Conservation (phyloP, 2,888 invertebrate genomes). For the Amphipyra berbera region DNA sequence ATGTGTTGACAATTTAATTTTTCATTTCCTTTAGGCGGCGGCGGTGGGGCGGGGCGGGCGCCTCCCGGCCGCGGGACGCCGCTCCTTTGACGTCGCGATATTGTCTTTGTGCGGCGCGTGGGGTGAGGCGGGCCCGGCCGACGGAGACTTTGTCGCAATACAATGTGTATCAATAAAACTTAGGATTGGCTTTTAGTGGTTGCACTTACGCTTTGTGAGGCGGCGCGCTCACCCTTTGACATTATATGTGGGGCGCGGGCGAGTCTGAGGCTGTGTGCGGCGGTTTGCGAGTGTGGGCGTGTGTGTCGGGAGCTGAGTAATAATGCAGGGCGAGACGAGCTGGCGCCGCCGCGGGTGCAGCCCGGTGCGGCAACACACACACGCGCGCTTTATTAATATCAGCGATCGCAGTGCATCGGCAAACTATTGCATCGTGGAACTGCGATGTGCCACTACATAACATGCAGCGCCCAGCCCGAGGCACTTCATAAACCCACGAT, state of each 20-base stretch:
- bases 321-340: slow-evolving; percentile 79
- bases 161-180: slow-evolving; percentile 91
- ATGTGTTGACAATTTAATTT: slow-evolving; percentile 91
- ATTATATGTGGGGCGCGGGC: slow-evolving; percentile 82
- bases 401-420: slow-evolving; percentile 67
- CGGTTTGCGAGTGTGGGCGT: slow-evolving; percentile 45
- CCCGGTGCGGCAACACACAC: slow-evolving; percentile 49
- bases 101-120: slow-evolving; percentile 89
- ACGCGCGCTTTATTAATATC: slow-evolving; percentile 76
- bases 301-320: slow-evolving; percentile 69
- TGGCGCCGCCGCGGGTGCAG: slow-evolving; percentile 77
- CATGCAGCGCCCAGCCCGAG: slow-evolving; percentile 55
- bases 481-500: slow-evolving; percentile 57
- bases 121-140: slow-evolving; percentile 85
- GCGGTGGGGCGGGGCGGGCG: slow-evolving; percentile 70
- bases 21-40: slow-evolving; percentile 89
- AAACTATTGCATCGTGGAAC: slow-evolving; percentile 54
- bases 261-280: slow-evolving; percentile 61
- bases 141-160: slow-evolving; percentile 90
- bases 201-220: slow-evolving; percentile 90
- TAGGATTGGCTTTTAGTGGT: slow-evolving; percentile 91
- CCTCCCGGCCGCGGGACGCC: slow-evolving; percentile 76
- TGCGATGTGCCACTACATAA: slow-evolving; percentile 34
- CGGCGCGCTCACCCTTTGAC: slow-evolving; percentile 89
- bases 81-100: slow-evolving; percentile 90